Conservation (phyloP, 2,797 vertebrate species). For the Ataeniobius toweri region DNA sequence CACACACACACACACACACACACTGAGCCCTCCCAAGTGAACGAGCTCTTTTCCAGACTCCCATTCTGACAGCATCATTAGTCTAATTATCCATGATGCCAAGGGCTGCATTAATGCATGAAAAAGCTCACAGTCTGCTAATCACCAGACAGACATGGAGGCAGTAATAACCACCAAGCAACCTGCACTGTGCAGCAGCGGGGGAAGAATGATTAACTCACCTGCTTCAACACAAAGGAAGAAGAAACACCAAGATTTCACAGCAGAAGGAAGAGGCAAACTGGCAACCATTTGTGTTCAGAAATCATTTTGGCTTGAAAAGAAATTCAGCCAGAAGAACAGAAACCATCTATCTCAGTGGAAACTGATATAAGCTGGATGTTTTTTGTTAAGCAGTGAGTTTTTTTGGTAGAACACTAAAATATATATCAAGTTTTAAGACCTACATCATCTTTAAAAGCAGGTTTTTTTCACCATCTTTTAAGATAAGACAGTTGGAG, state of each 20-base stretch:
- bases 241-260: constrained; percentile 23
- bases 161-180: constrained; percentile 56
- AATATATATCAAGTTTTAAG: neutral
- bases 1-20: constrained; percentile 17
- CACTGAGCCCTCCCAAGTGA: constrained; percentile 55
- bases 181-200: constrained; percentile 40
- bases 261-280: constrained; percentile 19
- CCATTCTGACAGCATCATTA: constrained; percentile 76
- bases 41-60: constrained; percentile 63
- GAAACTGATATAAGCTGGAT: neutral
- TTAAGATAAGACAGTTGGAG: too few species aligned
- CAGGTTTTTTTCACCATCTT: neutral
- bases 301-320: constrained; percentile 19
- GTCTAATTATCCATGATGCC: constrained; percentile 80
- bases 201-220: constrained; percentile 40
- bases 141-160: constrained; percentile 65
- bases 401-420: neutral
- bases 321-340: neutral
- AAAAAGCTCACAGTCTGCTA: constrained; percentile 69
- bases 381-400: neutral
- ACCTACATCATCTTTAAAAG: neutral
- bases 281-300: constrained; percentile 3
- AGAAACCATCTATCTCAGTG: neutral
- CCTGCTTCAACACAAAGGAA: constrained; percentile 41
- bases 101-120: constrained; percentile 72